Evolutionary conservation across 2,113 vertebrate species (phyloP), one percentile per base, ranked within the genome.

Genomic region (Leucopsar rothschildi): DNA sequence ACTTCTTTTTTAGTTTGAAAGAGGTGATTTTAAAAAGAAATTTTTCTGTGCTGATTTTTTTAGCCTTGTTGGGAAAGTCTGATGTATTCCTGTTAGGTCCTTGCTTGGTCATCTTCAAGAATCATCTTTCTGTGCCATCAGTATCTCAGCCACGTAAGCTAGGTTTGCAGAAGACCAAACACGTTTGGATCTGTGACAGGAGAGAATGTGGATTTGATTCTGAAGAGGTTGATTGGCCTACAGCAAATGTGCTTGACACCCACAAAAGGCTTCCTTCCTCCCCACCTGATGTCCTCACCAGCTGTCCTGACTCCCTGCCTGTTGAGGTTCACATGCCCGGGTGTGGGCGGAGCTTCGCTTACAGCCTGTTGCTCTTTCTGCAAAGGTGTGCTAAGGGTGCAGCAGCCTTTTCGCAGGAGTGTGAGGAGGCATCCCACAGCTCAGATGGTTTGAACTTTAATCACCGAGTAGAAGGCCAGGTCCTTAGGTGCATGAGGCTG

Each of bases 321-420:
- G 3, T 5, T 12, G 27, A 61, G 37, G n/a, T 79, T 60, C 68
- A 6, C 4, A 0, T 23, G 59, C 49, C n/a, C 0, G 1, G 20
- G 22, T 28, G 80, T 65, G 42, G 68, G 77, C 47, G 59, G 50
- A 27, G 18, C 56, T 83, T 63, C 10, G 1, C 15, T 88, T 25
- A 42, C 10, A 55, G 10, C 52, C 33, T 49, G 24, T 18, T 28
- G 24, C 17, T 50, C 27, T 35, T 66, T 65, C 72, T 75, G 20
- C 4, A 12, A 12, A 45, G 53, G 21, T 33, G 4, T 23, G 25
- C 10, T 7, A 47, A 9, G 40, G 39, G 9, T 5, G 1, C 17
- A 35, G 55, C 33, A 64, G 6, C 19, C 35, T 60, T 69, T 39
- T 79, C 35, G 78, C 13, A 12, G 10, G 65, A 35, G 18, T 11